A percentile compares a stretch with the other conserved stretches of the same genome.
These are phyloP conservation scores for Speoplatyrhinus poulsoni DNA, from an alignment of 2,113 vertebrate species.

Conservation along the genomic window DNA sequence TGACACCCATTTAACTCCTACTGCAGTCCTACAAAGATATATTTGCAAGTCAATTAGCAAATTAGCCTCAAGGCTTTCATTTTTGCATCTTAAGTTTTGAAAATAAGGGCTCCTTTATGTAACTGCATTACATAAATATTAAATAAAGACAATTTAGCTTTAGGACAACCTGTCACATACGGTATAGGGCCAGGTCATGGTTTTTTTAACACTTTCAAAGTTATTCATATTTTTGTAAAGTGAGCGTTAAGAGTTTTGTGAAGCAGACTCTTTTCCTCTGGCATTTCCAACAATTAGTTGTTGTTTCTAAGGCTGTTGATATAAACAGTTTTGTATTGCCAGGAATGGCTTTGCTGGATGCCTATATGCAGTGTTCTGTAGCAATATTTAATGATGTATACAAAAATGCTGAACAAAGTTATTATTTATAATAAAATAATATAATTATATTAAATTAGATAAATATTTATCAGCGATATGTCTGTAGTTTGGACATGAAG, in stretches of 20 bases:
- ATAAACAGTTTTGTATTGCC: neutral
- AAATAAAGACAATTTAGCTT: slow-evolving; percentile 51
- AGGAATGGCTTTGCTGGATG: neutral
- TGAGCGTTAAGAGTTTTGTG: neutral
- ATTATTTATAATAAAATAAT: too few species aligned
- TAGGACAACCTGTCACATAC: slow-evolving; percentile 25
- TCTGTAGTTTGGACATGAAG: slow-evolving; percentile 10
- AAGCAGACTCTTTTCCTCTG: slow-evolving; percentile 13
- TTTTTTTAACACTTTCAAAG: slow-evolving; percentile 27
- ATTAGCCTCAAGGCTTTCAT: slow-evolving; percentile 53
- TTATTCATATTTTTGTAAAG: slow-evolving; percentile 20
- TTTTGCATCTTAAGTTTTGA: slow-evolving; percentile 56
- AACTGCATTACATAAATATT: slow-evolving; percentile 68
- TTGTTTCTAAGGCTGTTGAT: neutral
- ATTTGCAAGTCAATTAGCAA: slow-evolving; percentile 74
- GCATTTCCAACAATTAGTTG: slow-evolving; percentile 21
- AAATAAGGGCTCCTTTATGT: slow-evolving; percentile 46
- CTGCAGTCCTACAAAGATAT: slow-evolving; percentile 43
- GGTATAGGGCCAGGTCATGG: slow-evolving; percentile 14
- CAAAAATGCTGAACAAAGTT: slow-evolving; percentile 3
- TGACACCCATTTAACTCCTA: slow-evolving; percentile 58
- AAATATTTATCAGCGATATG: neutral
- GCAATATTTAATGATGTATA: neutral
- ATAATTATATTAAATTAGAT: neutral
- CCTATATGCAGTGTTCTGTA: neutral